Evolutionary conservation across 1,140 invertebrate species (phyloP).

Genomic region (Listronotus oregonensis): DNA sequence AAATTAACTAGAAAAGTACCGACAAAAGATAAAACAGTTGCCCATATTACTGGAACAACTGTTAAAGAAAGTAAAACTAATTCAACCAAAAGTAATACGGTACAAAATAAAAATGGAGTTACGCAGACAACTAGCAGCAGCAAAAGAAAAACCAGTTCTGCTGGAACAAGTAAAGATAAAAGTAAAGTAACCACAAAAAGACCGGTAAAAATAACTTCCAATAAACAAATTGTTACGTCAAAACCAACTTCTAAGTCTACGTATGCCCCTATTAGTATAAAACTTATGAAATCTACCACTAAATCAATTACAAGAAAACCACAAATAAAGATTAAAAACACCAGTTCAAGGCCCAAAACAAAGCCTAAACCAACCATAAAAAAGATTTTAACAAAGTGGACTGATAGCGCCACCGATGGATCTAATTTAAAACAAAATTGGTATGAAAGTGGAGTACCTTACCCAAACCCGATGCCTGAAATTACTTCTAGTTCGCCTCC

Average conservation of each 20-base stretch:
- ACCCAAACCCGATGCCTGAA: constrained; percentile 48
- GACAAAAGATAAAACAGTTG: constrained; percentile 2
- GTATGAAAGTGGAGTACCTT: constrained; percentile 43
- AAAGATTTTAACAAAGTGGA: constrained; percentile 39
- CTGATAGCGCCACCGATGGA: constrained; percentile 7
- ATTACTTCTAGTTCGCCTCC: constrained; percentile 48
- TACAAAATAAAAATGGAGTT: neutral
- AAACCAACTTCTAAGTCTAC: constrained; percentile 13
- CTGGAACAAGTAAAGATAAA: neutral
- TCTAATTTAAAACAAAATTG: constrained; percentile 46
- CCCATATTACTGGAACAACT: neutral
- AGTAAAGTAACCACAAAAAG: too few relatives aligned
- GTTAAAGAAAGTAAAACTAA: constrained; percentile 6
- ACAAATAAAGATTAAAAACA: constrained; percentile 20
- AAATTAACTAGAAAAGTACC: neutral
- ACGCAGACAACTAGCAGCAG: neutral
- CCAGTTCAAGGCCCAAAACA: constrained; percentile 14
- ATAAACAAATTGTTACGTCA: neutral
- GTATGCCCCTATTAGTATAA: constrained; percentile 24
- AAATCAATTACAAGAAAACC: neutral
- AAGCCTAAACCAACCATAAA: constrained; percentile 37
- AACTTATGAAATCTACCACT: constrained; percentile 27
- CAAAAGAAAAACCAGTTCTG: neutral
- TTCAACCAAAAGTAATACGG: neutral
- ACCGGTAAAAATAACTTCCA: neutral